A percentile compares a stretch with the other conserved stretches of the same genome.
These are phyloP conservation scores for Cheirogaleus major DNA, from an alignment of 2,797 vertebrate species.

Conservation along the genomic window DNA sequence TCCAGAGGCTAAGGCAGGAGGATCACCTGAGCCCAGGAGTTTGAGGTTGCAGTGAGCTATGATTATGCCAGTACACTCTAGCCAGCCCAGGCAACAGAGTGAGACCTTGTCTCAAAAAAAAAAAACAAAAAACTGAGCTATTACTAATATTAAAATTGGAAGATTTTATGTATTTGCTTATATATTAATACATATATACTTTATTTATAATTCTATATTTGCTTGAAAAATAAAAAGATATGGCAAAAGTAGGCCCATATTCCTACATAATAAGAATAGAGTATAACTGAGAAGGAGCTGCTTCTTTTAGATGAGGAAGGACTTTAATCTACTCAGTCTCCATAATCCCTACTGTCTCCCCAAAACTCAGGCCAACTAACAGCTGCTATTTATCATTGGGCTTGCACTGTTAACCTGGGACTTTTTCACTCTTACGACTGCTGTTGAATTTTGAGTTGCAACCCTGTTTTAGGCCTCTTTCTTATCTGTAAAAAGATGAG, in stretches of 20 bases:
- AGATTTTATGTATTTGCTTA: not conserved
- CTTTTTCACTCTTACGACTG: not conserved
- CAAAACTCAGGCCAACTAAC: not conserved
- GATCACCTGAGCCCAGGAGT: not conserved
- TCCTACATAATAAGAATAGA: too few relatives aligned
- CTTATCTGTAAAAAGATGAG: not conserved
- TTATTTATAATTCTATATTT: not conserved
- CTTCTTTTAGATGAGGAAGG: not conserved
- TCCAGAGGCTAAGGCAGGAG: not conserved
- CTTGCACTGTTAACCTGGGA: not conserved
- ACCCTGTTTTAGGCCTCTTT: not conserved
- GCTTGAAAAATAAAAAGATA: conserved; percentile 32
- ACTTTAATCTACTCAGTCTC: not conserved
- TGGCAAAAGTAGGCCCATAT: too few relatives aligned
- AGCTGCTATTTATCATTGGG: not conserved
- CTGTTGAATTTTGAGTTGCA: not conserved
- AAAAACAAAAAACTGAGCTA: not conserved
- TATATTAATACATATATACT: not conserved
- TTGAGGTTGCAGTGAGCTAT: not conserved
- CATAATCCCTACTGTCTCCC: not conserved
- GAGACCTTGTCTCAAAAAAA: not conserved
- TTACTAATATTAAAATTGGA: conserved; percentile 24
- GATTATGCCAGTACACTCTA: not conserved
- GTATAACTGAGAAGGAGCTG: not conserved
- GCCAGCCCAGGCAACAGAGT: not conserved